A percentile compares a stretch with the other conserved stretches of the same genome.
phyloP scores from a whole-genome alignment of 1,140 invertebrate genomes.

The Glossosoma conforme region DNA sequence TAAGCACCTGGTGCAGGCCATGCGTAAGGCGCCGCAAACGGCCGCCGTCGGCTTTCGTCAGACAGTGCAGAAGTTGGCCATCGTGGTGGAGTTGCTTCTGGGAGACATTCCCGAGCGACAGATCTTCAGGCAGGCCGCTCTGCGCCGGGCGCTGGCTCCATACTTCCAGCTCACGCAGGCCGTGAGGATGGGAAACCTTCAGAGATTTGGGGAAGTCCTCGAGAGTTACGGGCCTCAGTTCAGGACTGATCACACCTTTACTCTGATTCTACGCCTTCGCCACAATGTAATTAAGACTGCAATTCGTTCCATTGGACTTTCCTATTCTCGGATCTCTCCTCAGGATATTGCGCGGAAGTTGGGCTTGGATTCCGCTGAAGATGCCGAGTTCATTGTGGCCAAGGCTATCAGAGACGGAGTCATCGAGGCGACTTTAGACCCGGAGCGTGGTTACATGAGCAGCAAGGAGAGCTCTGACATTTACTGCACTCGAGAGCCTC shows the following conservation, averaged over 20 bases:
- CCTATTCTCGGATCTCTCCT: constrained; percentile 95
- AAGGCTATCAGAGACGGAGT: constrained; percentile 99
- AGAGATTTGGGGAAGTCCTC: constrained; percentile 89
- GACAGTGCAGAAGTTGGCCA: constrained; percentile 93
- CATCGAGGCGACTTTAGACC: constrained; percentile 95
- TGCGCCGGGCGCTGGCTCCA: constrained; percentile 83
- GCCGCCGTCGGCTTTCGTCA: constrained; percentile 98
- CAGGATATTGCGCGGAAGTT: constrained; percentile 92
- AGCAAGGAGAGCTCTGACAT: constrained; percentile 96
- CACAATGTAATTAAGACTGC: constrained; percentile 99
- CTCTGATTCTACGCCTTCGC: constrained; percentile 85
- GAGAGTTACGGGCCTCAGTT: constrained; percentile 86
- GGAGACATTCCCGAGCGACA: constrained; percentile 96
- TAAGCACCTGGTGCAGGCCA: constrained; percentile 88
- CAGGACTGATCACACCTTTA: constrained; percentile 88
- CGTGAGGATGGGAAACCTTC: constrained; percentile 90
- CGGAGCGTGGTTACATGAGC: constrained; percentile 93
- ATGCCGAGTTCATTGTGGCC: constrained; percentile 98
- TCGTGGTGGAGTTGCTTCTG: constrained; percentile 91
- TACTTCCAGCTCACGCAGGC: constrained; percentile 98
- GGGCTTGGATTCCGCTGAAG: constrained; percentile 88
- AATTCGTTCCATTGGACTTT: constrained; percentile 92
- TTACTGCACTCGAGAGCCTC: constrained; percentile 95
- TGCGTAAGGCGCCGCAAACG: constrained; percentile 95
- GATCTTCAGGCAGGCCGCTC: constrained; percentile 80